Conservation (phyloP, 30 jellyfish, hydroid and myxozoan species). For the Pseudorhiza aurosa region DNA sequence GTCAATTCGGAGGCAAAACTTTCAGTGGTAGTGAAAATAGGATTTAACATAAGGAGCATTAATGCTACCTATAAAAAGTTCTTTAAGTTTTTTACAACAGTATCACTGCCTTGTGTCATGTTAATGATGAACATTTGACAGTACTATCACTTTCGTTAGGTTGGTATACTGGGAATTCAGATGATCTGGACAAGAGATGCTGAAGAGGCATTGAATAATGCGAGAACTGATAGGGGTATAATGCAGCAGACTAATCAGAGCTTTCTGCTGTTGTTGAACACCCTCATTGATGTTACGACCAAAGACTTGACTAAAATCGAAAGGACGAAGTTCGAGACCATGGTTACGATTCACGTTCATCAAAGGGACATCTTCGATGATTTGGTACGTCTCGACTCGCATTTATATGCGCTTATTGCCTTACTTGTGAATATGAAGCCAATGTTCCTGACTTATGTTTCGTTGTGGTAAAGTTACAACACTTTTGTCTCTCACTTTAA, state of each 20-base stretch:
- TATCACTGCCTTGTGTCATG: no score
- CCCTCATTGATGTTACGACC: conserved; percentile 90
- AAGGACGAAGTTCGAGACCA: conserved; percentile 94
- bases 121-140: no score
- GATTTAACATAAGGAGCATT: no score
- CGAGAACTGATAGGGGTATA: conserved; percentile 79
- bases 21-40: no score
- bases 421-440: not conserved
- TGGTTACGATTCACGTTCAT: conserved; percentile 96
- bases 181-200: conserved; percentile 99
- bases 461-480: no score
- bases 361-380: conserved; percentile 97
- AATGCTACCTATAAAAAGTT: no score
- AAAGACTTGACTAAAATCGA: conserved; percentile 92
- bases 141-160: no score
- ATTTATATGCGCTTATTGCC: not conserved
- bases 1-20: no score
- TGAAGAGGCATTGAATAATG: conserved; percentile 86
- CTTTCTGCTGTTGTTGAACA: conserved; percentile 75
- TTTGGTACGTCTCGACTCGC: conserved; percentile 61
- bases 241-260: conserved; percentile 93
- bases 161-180: conserved; percentile 97
- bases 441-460: no score
- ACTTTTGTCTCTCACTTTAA: no score
- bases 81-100: no score